Base-by-base conservation (phyloP, 2,113 vertebrate genomes). In the Myanophis thanlyinensis region DNA sequence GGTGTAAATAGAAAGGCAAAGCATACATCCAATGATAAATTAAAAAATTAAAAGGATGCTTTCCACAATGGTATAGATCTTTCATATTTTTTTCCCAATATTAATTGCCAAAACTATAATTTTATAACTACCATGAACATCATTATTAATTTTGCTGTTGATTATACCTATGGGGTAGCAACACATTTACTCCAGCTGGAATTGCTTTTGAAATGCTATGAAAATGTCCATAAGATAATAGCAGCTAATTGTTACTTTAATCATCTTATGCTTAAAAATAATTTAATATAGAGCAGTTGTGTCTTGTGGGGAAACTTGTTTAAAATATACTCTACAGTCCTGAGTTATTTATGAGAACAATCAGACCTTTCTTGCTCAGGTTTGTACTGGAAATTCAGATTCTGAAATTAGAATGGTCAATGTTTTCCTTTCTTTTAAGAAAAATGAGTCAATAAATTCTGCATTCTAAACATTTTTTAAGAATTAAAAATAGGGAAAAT, bases 101-200 rank as follows among this genome's bases (percentile, higher is more conserved):
- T 99, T 99, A 99, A 99, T 99, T 98, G 98, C 98, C 98, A 98
- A 98, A 98, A 99, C 98, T 97, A 93, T 98, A 98, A 98, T 99
- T 99, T 99, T 98, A 99, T 98, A 98, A 98, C 98, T 97, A 98
- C 97, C 97, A 97, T 97, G 98, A 98, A 98, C 98, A 98, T 98
- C 97, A 99, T 99, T 99, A 99, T 99, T 98, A 98, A 99, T 99
- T 99, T 99, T 99, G 98, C 98, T 98, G 97, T 98, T 98, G 98
- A 99, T 98, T 98, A 98, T 99, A 98, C 98, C 98, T 98, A 98
- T 98, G 98, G 98, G 98, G 98, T 98, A 95, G 98, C 96, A 98
- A 98, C 98, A 98, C 97, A 97, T 98, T 97, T 97, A 96, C 96
- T 98, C 97, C 95, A 98, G 98, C 98, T 98, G 98, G 96, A 97